Evolutionary conservation across 1,140 invertebrate species (phyloP).

Genomic region (Scaptodrosophila lebanonensis): DNA sequence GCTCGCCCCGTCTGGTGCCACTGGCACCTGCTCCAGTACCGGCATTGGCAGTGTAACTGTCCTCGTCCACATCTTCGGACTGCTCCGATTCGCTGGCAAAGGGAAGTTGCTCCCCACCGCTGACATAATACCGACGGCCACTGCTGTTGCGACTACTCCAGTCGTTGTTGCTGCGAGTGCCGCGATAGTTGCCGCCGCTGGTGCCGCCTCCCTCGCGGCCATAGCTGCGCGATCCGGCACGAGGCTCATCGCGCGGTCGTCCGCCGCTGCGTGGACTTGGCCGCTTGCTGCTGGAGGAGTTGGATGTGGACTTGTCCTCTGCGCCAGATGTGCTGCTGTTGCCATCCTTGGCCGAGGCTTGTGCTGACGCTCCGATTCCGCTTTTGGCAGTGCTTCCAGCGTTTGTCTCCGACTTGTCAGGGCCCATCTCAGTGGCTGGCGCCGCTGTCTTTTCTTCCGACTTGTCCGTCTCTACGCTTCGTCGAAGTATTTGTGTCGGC

Average conservation of each 20-base stretch:
- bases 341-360: neutral
- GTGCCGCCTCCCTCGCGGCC: conserved; percentile 19
- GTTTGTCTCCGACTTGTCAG: neutral
- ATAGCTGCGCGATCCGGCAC: too few relatives aligned
- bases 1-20: conserved; percentile 34
- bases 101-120: conserved; percentile 38
- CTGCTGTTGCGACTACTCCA: conserved; percentile 46
- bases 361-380: neutral
- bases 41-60: conserved; percentile 51
- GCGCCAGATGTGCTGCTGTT: neutral
- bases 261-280: conserved; percentile 75
- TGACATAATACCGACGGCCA: conserved; percentile 56
- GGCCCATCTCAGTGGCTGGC: too few relatives aligned
- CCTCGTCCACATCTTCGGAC: conserved; percentile 69
- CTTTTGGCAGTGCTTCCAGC: neutral
- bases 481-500: conserved; percentile 64
- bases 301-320: conserved; percentile 1
- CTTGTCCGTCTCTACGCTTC: conserved; percentile 47
- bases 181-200: conserved; percentile 55
- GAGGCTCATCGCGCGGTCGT: conserved; percentile 29
- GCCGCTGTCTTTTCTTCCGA: conserved; percentile 8
- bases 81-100: conserved; percentile 54
- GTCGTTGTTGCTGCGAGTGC: conserved; percentile 45
- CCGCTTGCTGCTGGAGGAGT: conserved; percentile 43
- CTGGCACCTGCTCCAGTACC: conserved; percentile 17